Conservation (phyloP, 2,797 vertebrate species). For the Pangasius sanitwongsei region DNA sequence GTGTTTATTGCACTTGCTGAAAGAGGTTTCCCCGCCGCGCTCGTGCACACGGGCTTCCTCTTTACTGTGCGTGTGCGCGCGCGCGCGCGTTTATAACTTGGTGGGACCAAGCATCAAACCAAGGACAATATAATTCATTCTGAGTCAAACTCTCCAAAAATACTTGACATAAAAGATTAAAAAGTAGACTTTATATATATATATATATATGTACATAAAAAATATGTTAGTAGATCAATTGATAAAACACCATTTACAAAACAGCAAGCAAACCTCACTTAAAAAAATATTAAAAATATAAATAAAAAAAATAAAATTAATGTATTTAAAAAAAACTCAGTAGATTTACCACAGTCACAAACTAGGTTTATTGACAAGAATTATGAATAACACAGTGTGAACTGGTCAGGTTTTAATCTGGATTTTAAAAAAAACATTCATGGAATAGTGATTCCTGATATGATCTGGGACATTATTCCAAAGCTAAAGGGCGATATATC, state of each 20-base stretch:
- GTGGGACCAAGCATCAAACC: neutral
- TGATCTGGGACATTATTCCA: neutral
- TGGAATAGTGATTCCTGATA: neutral
- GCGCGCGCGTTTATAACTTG: neutral
- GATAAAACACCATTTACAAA: no score
- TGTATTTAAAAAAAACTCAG: neutral
- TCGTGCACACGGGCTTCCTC: constrained; percentile 13
- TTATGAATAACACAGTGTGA: neutral
- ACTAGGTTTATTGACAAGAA: neutral
- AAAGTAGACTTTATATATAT: no score
- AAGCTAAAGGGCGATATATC: neutral
- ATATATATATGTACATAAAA: neutral
- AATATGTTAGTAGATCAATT: no score
- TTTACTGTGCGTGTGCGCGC: neutral
- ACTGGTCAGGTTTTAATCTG: neutral
- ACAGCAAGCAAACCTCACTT: no score
- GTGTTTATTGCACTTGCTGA: neutral
- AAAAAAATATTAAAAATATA: no score
- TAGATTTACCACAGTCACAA: neutral
- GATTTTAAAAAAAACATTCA: neutral
- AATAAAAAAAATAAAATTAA: no score
- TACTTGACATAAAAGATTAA: neutral
- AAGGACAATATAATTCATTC: neutral
- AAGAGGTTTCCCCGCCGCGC: neutral
- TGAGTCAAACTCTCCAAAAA: neutral